A percentile compares a stretch with the other conserved stretches of the same genome.
These are phyloP conservation scores for Erythrolamprus reginae DNA, from an alignment of 2,113 vertebrate species.

Conservation along the genomic window DNA sequence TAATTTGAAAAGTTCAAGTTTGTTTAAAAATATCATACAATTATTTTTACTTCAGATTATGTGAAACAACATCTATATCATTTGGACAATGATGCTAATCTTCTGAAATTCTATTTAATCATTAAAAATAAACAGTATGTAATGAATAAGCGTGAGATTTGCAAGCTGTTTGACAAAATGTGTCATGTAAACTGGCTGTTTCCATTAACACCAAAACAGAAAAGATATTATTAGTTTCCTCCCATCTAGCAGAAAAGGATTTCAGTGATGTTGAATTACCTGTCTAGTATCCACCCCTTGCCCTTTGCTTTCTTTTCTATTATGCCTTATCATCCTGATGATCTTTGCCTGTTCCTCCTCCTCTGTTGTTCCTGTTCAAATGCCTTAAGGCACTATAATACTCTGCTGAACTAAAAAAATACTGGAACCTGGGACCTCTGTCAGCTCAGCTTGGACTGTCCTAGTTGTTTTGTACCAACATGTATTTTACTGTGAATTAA, in stretches of 20 bases:
- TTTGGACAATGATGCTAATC: background rate
- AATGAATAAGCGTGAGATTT: background rate
- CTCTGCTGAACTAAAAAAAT: background rate
- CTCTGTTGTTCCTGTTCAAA: background rate
- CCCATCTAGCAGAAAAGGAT: background rate
- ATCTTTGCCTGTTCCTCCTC: background rate
- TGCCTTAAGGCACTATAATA: background rate
- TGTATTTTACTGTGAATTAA: background rate
- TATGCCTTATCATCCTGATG: background rate
- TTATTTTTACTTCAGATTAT: background rate
- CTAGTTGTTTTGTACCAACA: background rate
- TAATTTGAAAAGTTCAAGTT: background rate
- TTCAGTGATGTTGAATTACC: background rate
- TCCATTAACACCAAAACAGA: background rate
- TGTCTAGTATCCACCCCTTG: background rate
- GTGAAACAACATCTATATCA: background rate
- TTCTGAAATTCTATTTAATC: background rate
- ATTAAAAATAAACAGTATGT: background rate
- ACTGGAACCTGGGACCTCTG: background rate
- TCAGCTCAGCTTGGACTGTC: background rate
- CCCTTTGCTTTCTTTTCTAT: background rate
- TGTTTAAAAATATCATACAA: background rate
- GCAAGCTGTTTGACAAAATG: background rate
- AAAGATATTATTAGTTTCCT: background rate
- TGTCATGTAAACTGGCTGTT: background rate